Evolutionary conservation across 2,888 invertebrate species (phyloP), one percentile per base, ranked within the genome.

Genomic region (Phymatocera aterrima): DNA sequence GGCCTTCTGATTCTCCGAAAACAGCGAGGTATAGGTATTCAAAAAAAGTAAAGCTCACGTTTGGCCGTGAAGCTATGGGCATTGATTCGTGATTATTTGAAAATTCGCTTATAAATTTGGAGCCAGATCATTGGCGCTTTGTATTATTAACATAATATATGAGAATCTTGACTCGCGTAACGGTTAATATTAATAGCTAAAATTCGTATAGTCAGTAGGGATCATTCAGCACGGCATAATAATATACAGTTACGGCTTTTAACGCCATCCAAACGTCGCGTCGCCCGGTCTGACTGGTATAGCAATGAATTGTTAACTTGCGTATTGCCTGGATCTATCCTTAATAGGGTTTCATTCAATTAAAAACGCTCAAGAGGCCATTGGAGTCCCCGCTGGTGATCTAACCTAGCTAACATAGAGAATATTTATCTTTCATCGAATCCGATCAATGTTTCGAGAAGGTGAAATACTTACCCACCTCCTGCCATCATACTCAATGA

Each of bases 81-180:
- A 5, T 24, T 24, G 46, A 21, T 51, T 48, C 54, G 8, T 54
- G 1, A 37, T 18, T 15, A 34, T 80, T 82, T 79, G 79, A 60
- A 80, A 81, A 79, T 79, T 80, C 28, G 43, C 57, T 21, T 57
- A 24, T 75, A 57, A 60, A 60, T 40, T 57, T 57, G 80, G 74
- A 68, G 77, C 79, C 77, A 70, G 81, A 83, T n/a, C n/a, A n/a
- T 85, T 78, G 78, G 78, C 61, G 40, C 37, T 80, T 80, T 61
- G 79, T 79, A 84, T 84, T 84, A 84, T 84, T 84, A 84, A 80
- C 83, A 81, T 82, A 81, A n/a, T 57, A 57, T 57, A 21, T 12
- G 68, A 54, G 57, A 57, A 75, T 43, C 60, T 24, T n/a, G 75
- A 75, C 24, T 24, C 78, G 34, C 78, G 51, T 12, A 80, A 75